These are phyloP conservation scores for Turritopsis dohrnii DNA, from an alignment of 30 jellyfish, hydroid and myxozoan genomes.

Conservation along the genomic window DNA sequence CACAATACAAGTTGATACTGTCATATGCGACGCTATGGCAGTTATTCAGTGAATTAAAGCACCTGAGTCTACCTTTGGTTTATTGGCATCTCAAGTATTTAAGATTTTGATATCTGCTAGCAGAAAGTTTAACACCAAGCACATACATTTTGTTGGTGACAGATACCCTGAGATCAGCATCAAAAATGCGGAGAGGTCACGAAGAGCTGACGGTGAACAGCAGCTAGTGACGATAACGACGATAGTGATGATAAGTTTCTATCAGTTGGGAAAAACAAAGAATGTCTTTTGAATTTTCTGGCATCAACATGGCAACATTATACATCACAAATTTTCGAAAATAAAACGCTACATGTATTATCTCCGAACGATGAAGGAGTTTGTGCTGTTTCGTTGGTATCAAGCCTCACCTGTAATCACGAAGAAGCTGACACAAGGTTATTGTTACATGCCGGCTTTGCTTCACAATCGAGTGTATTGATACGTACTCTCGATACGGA, in stretches of 20 bases:
- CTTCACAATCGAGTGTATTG: constrained; percentile 27
- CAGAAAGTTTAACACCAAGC: neutral
- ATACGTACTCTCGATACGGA: constrained; percentile 49
- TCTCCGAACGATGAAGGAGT: constrained; percentile 10
- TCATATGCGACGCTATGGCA: no score
- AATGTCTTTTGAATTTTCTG: constrained; percentile 35
- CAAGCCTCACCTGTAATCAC: constrained; percentile 44
- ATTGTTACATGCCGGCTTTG: constrained; percentile 54
- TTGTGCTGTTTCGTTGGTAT: constrained; percentile 19
- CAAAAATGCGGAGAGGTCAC: constrained; percentile 43
- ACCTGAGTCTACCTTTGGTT: constrained; percentile 30
- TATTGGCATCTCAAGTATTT: constrained; percentile 20
- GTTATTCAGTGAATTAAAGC: constrained; percentile 19
- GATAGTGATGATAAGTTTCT: constrained; percentile 39
- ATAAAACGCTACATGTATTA: constrained; percentile 23
- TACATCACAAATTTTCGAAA: constrained; percentile 21
- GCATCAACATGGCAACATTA: constrained; percentile 30
- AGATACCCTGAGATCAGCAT: constrained; percentile 53
- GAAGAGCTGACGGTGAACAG: constrained; percentile 32
- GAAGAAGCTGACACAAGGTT: constrained; percentile 72
- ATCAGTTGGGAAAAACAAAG: constrained; percentile 56
- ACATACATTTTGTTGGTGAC: constrained; percentile 45
- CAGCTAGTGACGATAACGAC: neutral
- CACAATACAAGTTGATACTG: no score
- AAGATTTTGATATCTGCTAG: neutral